Percentiles rank a stretch among this genome's conserved stretches.
These are phyloP conservation scores for Takifugu ocellatus DNA, from an alignment of 2,797 vertebrate species.

Conservation along the genomic window DNA sequence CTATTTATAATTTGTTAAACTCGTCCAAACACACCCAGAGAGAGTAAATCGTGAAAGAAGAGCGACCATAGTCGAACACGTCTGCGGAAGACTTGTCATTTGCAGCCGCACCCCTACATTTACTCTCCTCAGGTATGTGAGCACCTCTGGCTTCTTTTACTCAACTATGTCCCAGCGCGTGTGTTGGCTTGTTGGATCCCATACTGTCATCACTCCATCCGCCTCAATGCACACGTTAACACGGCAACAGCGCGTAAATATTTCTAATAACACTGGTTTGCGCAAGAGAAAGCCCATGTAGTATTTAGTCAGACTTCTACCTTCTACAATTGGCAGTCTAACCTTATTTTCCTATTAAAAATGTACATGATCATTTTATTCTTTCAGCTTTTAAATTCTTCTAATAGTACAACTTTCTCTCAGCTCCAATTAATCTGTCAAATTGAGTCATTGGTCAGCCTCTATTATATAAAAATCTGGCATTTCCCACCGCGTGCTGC, in stretches of 20 bases:
- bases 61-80: background rate
- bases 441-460: background rate
- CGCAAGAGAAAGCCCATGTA: background rate
- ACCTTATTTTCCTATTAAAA: background rate
- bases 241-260: background rate
- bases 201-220: conserved; percentile 11
- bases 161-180: conserved; percentile 44
- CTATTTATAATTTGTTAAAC: background rate
- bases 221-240: conserved; percentile 6
- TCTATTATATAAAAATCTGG: too few species aligned
- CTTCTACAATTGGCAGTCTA: background rate
- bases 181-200: conserved; percentile 55
- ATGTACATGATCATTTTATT: background rate
- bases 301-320: too few species aligned
- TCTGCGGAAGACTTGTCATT: conserved; percentile 8
- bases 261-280: background rate
- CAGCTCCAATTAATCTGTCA: background rate
- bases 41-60: background rate
- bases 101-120: conserved; percentile 39
- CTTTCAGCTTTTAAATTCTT: background rate
- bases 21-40: too few species aligned
- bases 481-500: too few species aligned
- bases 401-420: background rate
- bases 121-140: conserved; percentile 62
- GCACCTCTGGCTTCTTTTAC: conserved; percentile 47